These are phyloP conservation scores for Dasyornis broadbenti DNA, from an alignment of 2,113 vertebrate genomes.

Conservation along the genomic window DNA sequence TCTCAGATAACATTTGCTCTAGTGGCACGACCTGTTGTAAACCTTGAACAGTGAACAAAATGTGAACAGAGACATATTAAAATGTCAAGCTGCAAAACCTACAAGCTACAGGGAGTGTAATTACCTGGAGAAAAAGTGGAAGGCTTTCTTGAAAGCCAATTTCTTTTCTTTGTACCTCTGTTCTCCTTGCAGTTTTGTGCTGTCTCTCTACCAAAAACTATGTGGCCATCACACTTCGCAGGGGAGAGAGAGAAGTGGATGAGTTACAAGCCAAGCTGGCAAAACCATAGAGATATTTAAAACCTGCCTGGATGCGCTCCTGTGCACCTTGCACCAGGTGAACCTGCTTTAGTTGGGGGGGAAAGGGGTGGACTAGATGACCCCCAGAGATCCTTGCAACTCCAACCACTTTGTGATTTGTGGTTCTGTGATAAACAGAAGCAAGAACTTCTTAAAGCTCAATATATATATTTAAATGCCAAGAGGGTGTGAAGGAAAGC, in stretches of 20 bases:
- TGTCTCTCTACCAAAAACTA: background rate
- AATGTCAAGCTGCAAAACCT: background rate
- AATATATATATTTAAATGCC: background rate
- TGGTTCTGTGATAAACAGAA: background rate
- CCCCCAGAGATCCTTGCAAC: background rate
- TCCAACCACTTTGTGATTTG: background rate
- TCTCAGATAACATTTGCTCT: background rate
- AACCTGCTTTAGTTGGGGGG: background rate
- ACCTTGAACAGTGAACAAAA: background rate
- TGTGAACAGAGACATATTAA: background rate
- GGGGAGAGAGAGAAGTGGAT: background rate
- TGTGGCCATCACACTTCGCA: background rate
- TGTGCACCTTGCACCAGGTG: background rate
- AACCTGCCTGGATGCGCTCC: background rate
- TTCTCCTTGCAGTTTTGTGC: background rate
- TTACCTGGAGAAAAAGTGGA: background rate
- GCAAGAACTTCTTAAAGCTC: background rate
- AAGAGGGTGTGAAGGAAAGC: background rate
- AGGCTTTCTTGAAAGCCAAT: background rate
- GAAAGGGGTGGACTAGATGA: too few species aligned
- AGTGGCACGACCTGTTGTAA: background rate
- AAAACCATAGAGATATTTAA: background rate
- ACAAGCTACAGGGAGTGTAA: background rate
- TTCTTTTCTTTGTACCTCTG: background rate
- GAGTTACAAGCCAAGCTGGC: background rate